These are phyloP conservation scores for Macrobrachium rosenbergii DNA, from an alignment of 1,140 invertebrate genomes.

Conservation along the genomic window DNA sequence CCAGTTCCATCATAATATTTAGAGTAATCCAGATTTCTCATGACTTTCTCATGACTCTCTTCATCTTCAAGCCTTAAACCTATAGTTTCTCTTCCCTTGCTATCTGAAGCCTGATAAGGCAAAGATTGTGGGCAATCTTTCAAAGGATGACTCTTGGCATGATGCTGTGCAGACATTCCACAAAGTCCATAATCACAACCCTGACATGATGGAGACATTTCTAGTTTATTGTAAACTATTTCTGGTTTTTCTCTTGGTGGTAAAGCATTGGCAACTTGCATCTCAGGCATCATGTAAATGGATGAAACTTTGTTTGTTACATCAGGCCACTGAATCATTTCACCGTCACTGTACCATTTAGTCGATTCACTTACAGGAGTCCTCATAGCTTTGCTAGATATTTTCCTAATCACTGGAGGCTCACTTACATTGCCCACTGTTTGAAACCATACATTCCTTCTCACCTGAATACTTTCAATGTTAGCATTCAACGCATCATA, in stretches of 20 bases:
- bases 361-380: background rate
- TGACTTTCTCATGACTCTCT: too few species aligned
- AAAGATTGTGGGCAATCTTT: too few species aligned
- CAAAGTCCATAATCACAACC: background rate
- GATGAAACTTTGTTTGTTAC: constrained; percentile 30
- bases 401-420: too few species aligned
- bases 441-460: constrained; percentile 15
- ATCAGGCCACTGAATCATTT: background rate
- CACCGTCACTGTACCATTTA: background rate
- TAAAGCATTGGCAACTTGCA: constrained; percentile 38
- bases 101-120: too few species aligned
- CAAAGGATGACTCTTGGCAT: too few species aligned
- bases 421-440: too few species aligned
- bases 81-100: too few species aligned
- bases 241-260: constrained; percentile 24
- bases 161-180: too few species aligned
- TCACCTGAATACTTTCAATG: constrained; percentile 1
- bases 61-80: too few species aligned
- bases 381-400: background rate
- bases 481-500: constrained; percentile 3
- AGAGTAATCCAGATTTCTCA: too few species aligned
- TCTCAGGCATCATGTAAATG: constrained; percentile 40
- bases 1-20: too few species aligned
- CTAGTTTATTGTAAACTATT: background rate
- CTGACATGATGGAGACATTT: background rate